Conservation (phyloP, 2,113 vertebrate species). For the Varanus salvator region DNA sequence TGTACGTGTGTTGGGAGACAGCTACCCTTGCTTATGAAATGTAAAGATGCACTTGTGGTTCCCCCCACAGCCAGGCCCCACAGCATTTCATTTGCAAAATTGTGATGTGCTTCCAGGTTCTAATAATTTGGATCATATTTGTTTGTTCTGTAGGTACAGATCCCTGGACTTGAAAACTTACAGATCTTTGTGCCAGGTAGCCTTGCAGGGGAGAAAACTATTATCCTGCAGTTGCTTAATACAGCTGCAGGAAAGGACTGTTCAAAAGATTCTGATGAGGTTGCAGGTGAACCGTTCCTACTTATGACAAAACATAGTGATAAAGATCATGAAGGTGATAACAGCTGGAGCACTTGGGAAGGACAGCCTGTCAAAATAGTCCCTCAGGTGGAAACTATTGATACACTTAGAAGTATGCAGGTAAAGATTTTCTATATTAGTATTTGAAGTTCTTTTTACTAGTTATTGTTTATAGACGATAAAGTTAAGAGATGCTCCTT, state of each 20-base stretch:
- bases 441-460: rapidly evolving
- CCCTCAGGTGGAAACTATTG: slow-evolving; percentile 91
- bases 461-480: neutral
- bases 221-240: slow-evolving; percentile 92
- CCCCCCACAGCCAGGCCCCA: no score
- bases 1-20: no score
- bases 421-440: slow-evolving; percentile 63
- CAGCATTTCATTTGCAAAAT: neutral
- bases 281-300: slow-evolving; percentile 86
- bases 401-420: slow-evolving; percentile 92
- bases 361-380: slow-evolving; percentile 86
- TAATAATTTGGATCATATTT: neutral
- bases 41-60: neutral
- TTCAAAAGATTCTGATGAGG: slow-evolving; percentile 91
- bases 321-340: slow-evolving; percentile 66
- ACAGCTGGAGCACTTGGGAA: slow-evolving; percentile 86
- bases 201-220: slow-evolving; percentile 81
- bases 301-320: slow-evolving; percentile 90
- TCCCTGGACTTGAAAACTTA: slow-evolving; percentile 90
- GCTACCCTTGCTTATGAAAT: neutral
- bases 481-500: slow-evolving; percentile 3
- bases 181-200: slow-evolving; percentile 89
- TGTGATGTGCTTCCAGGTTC: neutral
- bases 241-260: slow-evolving; percentile 95
- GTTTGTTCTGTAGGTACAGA: slow-evolving; percentile 77